These are phyloP conservation scores for Falco punctatus DNA, from an alignment of 2,113 vertebrate genomes.

Conservation along the genomic window DNA sequence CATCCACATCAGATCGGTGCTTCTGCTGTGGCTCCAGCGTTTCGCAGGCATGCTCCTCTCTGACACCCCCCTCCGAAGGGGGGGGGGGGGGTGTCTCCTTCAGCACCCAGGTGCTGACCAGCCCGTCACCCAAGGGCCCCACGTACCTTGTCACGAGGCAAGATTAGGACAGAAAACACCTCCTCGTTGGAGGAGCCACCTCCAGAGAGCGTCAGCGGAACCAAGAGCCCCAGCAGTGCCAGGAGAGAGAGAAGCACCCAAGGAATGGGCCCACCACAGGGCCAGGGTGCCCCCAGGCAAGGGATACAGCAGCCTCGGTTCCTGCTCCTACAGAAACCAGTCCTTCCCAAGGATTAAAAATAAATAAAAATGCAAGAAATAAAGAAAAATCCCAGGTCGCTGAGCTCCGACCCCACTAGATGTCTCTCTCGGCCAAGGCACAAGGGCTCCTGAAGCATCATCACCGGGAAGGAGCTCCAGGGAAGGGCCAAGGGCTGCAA, in stretches of 20 bases:
- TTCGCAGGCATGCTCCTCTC: not conserved
- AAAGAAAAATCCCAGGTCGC: no score
- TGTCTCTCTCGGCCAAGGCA: slow-evolving; percentile 21
- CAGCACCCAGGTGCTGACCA: not conserved
- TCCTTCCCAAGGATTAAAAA: not conserved
- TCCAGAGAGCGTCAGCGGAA: not conserved
- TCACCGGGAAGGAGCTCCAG: not conserved
- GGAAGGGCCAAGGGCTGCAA: not conserved
- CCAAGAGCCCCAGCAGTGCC: not conserved
- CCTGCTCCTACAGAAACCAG: not conserved
- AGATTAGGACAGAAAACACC: no score
- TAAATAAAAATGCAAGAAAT: not conserved
- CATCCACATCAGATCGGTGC: not conserved
- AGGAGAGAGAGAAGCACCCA: no score
- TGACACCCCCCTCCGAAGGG: not conserved
- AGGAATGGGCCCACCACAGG: not conserved
- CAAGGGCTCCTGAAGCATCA: not conserved
- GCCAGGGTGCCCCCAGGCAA: not conserved
- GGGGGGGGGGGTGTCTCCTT: not conserved
- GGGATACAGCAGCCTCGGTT: not conserved
- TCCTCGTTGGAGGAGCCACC: not conserved
- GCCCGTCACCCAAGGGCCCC: not conserved
- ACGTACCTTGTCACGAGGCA: rapidly evolving
- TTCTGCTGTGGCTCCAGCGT: not conserved
- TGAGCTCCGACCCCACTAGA: not conserved